A percentile compares a stretch with the other conserved stretches of the same genome.
phyloP scores from a whole-genome alignment of 1,140 invertebrate species.

The Penaeus indicus region DNA sequence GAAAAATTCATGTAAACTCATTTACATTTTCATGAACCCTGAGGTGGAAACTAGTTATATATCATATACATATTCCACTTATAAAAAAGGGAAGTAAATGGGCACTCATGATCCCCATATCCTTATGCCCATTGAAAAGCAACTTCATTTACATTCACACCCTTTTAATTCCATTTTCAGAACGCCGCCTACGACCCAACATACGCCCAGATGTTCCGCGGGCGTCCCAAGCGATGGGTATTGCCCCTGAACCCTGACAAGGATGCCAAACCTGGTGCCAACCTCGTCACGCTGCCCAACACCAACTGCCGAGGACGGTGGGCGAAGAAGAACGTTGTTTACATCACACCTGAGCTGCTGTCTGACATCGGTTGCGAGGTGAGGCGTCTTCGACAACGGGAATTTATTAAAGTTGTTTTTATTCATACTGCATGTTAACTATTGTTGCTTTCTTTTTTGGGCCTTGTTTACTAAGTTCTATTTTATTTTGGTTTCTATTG shows the following conservation, averaged over 20 bases:
- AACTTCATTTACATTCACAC: neutral
- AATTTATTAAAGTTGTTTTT: neutral
- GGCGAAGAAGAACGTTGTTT: constrained; percentile 72
- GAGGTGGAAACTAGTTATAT: too few relatives aligned
- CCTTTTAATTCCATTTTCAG: constrained; percentile 69
- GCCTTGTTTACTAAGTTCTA: neutral
- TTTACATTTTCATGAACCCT: too few relatives aligned
- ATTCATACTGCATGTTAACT: neutral
- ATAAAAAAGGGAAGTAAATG: too few relatives aligned
- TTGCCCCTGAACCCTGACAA: constrained; percentile 73
- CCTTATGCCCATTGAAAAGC: too few relatives aligned
- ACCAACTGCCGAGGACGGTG: constrained; percentile 73
- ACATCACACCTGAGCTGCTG: constrained; percentile 77
- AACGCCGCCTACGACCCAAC: constrained; percentile 83
- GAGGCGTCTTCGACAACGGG: neutral
- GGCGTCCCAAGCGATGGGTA: constrained; percentile 81
- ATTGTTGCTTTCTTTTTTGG: neutral
- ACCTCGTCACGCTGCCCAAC: constrained; percentile 67
- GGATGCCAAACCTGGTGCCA: constrained; percentile 6
- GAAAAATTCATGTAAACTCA: too few relatives aligned
- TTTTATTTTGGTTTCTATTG: too few relatives aligned
- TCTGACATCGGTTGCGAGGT: constrained; percentile 79
- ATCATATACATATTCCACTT: too few relatives aligned
- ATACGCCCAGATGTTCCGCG: constrained; percentile 84
- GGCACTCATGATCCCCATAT: too few relatives aligned